A percentile compares a stretch with the other conserved stretches of the same genome.
Evolutionary conservation across 1,140 invertebrate genomes (phyloP).

Genomic region (Temnothorax longispinosus): DNA sequence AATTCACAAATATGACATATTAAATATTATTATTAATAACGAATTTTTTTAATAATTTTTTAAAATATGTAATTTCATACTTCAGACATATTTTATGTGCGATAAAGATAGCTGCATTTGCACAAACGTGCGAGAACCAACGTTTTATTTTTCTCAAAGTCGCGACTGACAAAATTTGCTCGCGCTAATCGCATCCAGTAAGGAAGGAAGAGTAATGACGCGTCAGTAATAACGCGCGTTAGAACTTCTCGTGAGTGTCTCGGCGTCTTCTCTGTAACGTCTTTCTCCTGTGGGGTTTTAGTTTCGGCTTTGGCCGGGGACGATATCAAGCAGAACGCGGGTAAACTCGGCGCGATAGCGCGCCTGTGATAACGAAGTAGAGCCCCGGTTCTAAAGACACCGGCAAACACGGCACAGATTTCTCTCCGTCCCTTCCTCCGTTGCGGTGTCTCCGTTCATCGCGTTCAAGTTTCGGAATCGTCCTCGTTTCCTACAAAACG

Average conservation of each 20-base stretch:
- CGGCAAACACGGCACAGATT: slow-evolving; percentile 61
- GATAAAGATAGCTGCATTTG: neutral
- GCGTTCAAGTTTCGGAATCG: slow-evolving; percentile 40
- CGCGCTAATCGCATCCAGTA: neutral
- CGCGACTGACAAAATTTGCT: neutral
- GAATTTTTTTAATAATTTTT: slow-evolving; percentile 5
- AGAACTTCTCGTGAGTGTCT: neutral
- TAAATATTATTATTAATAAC: neutral
- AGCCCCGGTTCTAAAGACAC: slow-evolving; percentile 58
- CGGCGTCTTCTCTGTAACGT: neutral
- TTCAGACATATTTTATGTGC: neutral
- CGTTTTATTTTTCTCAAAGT: neutral
- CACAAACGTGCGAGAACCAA: neutral
- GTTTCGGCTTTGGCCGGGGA: slow-evolving; percentile 39
- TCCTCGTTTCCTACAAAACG: slow-evolving; percentile 24
- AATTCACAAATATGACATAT: neutral
- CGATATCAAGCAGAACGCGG: slow-evolving; percentile 48
- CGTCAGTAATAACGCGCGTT: slow-evolving; percentile 15
- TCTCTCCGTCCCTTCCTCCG: slow-evolving; percentile 1
- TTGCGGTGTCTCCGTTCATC: slow-evolving; percentile 28
- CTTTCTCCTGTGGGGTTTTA: slow-evolving; percentile 36
- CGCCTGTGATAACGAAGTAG: slow-evolving; percentile 61
- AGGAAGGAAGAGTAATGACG: neutral
- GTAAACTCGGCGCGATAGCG: slow-evolving; percentile 50
- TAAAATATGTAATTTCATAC: neutral